Base-by-base conservation (phyloP, 2,888 invertebrate species). In the Chaetogeoica ovagalla region DNA sequence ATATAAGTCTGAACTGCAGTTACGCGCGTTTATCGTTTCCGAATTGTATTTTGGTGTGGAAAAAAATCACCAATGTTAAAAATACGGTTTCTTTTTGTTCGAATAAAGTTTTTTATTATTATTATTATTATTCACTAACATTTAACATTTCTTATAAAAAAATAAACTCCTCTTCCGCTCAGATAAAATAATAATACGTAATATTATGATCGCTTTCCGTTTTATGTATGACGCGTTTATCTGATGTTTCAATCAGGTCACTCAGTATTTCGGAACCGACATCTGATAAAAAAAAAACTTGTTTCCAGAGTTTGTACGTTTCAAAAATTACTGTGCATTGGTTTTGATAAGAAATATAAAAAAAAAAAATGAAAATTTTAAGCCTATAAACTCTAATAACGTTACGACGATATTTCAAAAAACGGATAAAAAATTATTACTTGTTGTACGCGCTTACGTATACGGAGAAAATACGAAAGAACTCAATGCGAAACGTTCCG, bases 41-140 rank as follows among this genome's bases (percentile, higher is more conserved):
- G 37, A 62, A 73, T 62, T 62, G 62, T 73, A n/a, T 52, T 63
- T 52, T 19, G 21, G 57, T 48, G 48, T 60, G 43, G 23, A 48
- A 23, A 48, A 23, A 68, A 65, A 23, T 52, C 73, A 2, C 8
- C 15, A 48, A 73, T 37, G 73, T 63, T 73, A 73, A 63, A 48
- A 73, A 73, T 73, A 62, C 60, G 59, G 48, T 11, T 13, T 72
- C 60, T 19, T 48, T 73, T 52, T 9, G 73, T 63, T 7, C 7
- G 17, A 17, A 17, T 17, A 73, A 73, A 72, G 73, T 73, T 73
- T 73, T 72, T 39, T 52, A n/a, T n/a, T n/a, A n/a, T n/a, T n/a
- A n/a, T n/a, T n/a, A n/a, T 30, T 30, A 4, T 30, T 30, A 21
- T 43, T 21, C 30, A 39, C 21, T 63, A 19, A 48, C n/a, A 52